These are phyloP conservation scores for Philonicus albiceps DNA, from an alignment of 2,888 invertebrate species.

Conservation along the genomic window DNA sequence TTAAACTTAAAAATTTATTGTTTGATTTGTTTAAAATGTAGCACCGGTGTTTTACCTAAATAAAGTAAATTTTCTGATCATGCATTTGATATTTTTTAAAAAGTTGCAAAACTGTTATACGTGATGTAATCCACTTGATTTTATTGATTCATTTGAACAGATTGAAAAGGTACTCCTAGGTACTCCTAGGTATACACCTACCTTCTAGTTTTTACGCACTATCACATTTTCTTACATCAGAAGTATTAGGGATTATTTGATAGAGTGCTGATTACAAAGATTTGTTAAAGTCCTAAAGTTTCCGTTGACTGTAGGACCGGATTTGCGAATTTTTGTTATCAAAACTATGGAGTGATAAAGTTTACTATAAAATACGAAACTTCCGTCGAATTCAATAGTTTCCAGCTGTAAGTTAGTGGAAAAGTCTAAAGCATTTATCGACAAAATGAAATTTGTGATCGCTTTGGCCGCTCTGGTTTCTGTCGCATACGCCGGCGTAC, in stretches of 20 bases:
- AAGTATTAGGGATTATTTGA: neutral
- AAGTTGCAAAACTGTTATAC: neutral
- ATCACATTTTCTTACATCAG: neutral
- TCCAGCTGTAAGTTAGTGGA: neutral
- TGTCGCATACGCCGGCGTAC: conserved; percentile 11
- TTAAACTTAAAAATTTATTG: neutral
- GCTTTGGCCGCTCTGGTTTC: neutral
- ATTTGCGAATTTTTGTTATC: neutral
- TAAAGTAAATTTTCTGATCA: neutral
- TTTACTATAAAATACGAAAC: neutral
- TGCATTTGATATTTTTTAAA: neutral
- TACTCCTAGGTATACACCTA: neutral
- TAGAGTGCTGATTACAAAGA: neutral
- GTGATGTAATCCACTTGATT: neutral
- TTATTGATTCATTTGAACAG: neutral
- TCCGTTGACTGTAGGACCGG: neutral
- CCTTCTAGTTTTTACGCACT: neutral
- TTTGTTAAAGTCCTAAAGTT: neutral
- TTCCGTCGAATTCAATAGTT: neutral
- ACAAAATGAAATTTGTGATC: conserved; percentile 13
- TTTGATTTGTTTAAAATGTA: neutral
- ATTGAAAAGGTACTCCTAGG: neutral
- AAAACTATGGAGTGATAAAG: neutral
- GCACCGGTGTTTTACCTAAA: neutral
- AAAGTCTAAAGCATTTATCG: neutral